Conservation (phyloP, 2,888 invertebrate genomes). For the Agrypnus murinus region DNA sequence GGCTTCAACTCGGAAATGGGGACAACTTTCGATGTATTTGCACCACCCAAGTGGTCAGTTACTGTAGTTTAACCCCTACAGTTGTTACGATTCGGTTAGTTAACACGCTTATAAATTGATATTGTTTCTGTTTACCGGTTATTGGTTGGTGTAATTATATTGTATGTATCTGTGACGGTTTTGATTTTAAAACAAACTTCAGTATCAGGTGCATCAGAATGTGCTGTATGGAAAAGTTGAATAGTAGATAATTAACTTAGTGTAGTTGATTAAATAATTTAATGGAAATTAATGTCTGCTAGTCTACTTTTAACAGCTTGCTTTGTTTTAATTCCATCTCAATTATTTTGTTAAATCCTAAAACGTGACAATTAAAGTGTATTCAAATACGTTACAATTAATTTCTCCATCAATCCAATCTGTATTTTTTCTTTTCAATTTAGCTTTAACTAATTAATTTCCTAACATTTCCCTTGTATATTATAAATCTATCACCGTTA, state of each 20-base stretch:
- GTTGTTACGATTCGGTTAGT: slow-evolving; percentile 40
- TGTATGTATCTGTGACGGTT: slow-evolving; percentile 23
- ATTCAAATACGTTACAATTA: too few species aligned
- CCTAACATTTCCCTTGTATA: not conserved
- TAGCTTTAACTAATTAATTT: not conserved
- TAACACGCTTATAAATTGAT: slow-evolving; percentile 44
- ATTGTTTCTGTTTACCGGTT: slow-evolving; percentile 37
- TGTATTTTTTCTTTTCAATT: too few species aligned
- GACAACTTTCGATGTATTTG: slow-evolving; percentile 2
- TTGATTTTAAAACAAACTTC: slow-evolving; percentile 10
- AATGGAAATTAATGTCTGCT: too few species aligned
- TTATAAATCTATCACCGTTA: not conserved
- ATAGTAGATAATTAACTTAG: too few species aligned
- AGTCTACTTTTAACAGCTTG: too few species aligned
- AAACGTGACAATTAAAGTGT: too few species aligned
- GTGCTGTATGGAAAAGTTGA: slow-evolving; percentile 5
- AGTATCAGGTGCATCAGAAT: not conserved
- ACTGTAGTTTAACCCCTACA: slow-evolving; percentile 10
- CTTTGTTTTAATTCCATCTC: too few species aligned
- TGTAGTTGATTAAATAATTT: too few species aligned
- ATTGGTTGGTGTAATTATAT: slow-evolving; percentile 33
- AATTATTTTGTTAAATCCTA: too few species aligned
- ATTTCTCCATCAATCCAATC: too few species aligned
- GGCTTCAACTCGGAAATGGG: slow-evolving; percentile 5
- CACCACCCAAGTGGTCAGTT: slow-evolving; percentile 8